A percentile compares a stretch with the other conserved stretches of the same genome.
Conservation (phyloP, 1,140 invertebrate genomes). For the Ostrea edulis region DNA sequence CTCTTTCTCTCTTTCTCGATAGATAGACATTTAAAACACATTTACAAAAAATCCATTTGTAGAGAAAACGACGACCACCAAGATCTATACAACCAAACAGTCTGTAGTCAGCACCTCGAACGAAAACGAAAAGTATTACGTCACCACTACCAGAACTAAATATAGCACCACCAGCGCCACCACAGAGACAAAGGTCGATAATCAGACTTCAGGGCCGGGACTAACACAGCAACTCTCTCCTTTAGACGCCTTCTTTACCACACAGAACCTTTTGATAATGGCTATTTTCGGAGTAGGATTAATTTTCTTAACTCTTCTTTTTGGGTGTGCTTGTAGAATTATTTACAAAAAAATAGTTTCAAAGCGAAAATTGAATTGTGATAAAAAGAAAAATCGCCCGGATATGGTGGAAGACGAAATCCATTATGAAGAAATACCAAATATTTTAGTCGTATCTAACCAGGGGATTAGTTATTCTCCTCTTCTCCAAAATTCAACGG, state of each 20-base stretch:
- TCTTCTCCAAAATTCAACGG: background rate
- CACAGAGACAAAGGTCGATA: background rate
- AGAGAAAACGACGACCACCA: background rate
- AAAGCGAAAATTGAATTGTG: background rate
- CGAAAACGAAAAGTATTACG: background rate
- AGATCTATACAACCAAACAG: background rate
- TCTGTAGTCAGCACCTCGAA: too few relatives aligned
- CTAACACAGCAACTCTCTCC: background rate
- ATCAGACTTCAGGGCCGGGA: background rate
- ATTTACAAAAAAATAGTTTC: background rate
- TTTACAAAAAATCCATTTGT: background rate
- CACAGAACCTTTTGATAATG: background rate
- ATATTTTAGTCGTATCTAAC: background rate
- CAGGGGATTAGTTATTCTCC: background rate
- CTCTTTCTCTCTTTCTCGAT: too few relatives aligned
- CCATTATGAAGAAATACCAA: conserved; percentile 4
- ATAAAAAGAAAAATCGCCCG: background rate
- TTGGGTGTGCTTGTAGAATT: background rate
- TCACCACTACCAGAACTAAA: background rate
- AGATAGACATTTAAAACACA: too few relatives aligned
- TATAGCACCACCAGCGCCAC: background rate
- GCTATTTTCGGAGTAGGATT: background rate
- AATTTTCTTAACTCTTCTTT: background rate
- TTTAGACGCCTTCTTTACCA: background rate
- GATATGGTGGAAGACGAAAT: background rate